Evolutionary conservation across 2,888 invertebrate species (phyloP).

Genomic region (Baronia brevicornis): DNA sequence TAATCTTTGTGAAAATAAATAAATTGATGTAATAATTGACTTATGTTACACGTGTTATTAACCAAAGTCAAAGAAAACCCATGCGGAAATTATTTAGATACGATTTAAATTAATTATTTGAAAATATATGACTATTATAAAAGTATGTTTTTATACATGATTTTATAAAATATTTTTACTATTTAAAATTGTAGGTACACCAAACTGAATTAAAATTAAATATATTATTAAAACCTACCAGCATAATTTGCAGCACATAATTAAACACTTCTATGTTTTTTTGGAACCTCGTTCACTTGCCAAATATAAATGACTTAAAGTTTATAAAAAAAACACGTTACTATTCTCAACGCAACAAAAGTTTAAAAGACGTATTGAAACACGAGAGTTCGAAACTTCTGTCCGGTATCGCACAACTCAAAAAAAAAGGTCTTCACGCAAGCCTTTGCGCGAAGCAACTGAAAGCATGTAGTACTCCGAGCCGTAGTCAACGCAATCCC

Average conservation of each 20-base stretch:
- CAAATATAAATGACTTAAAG: not conserved
- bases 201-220: not conserved
- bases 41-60: too few relatives aligned
- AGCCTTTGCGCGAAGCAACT: slow-evolving; percentile 64
- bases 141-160: too few relatives aligned
- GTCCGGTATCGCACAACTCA: slow-evolving; percentile 40
- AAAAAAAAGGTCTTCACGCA: slow-evolving; percentile 43
- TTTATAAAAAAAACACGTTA: slow-evolving; percentile 1
- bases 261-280: not conserved
- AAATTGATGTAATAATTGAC: too few relatives aligned
- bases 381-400: slow-evolving; percentile 60
- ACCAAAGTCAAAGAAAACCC: too few relatives aligned
- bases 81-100: too few relatives aligned
- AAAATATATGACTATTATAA: too few relatives aligned
- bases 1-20: too few relatives aligned
- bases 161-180: too few relatives aligned
- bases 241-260: not conserved
- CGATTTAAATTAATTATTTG: too few relatives aligned
- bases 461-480: slow-evolving; percentile 51
- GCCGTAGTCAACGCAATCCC: slow-evolving; percentile 49
- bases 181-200: too few relatives aligned
- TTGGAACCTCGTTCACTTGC: slow-evolving; percentile 3
- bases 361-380: slow-evolving; percentile 28
- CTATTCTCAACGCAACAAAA: not conserved
- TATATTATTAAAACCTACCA: slow-evolving; percentile 5